These are phyloP conservation scores for Petrocephalus schoutedeni DNA, from an alignment of 2,797 vertebrate species.

Conservation along the genomic window DNA sequence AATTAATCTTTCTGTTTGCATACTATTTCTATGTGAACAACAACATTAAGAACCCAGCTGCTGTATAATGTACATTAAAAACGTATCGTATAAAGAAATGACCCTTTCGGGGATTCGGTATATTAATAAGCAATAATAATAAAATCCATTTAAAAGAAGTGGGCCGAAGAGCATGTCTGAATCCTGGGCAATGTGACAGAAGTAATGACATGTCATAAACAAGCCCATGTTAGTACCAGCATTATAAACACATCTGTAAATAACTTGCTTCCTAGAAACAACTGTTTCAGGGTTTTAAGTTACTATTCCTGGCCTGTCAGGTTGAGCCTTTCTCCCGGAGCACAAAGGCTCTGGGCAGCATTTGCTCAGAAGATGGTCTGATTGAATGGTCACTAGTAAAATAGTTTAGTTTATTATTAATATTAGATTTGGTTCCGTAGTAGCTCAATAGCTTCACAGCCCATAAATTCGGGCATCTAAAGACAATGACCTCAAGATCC, in stretches of 20 bases:
- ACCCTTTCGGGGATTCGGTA: not conserved
- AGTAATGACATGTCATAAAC: slow-evolving; percentile 31
- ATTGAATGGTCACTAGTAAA: not conserved
- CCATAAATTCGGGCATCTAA: not conserved
- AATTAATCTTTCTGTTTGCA: not conserved
- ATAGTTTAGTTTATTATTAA: not conserved
- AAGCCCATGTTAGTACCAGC: slow-evolving; percentile 42
- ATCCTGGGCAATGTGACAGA: slow-evolving; percentile 6
- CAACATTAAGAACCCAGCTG: not conserved
- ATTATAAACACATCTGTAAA: slow-evolving; percentile 62
- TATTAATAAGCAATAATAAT: not conserved
- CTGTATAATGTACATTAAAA: not conserved
- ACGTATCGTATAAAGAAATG: not conserved
- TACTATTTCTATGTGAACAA: not conserved
- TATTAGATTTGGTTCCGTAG: not conserved
- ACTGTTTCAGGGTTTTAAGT: slow-evolving; percentile 41
- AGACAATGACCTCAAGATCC: not conserved
- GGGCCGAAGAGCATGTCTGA: not conserved
- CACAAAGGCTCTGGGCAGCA: not conserved
- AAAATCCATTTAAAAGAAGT: not conserved
- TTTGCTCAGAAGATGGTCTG: not conserved
- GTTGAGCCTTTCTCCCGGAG: not conserved
- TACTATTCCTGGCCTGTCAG: slow-evolving; percentile 41
- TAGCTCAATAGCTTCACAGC: not conserved
- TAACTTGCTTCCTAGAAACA: slow-evolving; percentile 45